These are phyloP conservation scores for Drosophila pandora DNA, from an alignment of 1,140 invertebrate genomes.

Conservation along the genomic window DNA sequence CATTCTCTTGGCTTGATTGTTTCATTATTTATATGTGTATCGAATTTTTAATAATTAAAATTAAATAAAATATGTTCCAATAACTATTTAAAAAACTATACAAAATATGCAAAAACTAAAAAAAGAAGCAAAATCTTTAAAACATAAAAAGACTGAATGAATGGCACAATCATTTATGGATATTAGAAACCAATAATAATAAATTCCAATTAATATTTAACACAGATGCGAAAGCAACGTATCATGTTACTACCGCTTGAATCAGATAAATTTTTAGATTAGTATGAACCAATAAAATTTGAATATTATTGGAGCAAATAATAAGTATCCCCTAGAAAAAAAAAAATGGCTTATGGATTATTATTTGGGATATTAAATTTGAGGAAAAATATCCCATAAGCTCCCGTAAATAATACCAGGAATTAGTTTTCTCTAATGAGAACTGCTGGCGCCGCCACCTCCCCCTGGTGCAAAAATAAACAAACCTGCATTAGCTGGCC, in stretches of 20 bases:
- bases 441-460: neutral
- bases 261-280: neutral
- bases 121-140: constrained; percentile 24
- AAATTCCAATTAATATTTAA: constrained; percentile 34
- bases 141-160: constrained; percentile 19
- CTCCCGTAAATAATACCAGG: neutral
- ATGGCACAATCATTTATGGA: constrained; percentile 38
- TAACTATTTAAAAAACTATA: constrained; percentile 4
- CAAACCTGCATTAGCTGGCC: constrained; percentile 38
- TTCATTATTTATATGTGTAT: constrained; percentile 11
- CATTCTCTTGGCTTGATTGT: neutral
- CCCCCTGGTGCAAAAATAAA: neutral
- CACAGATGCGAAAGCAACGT: constrained; percentile 2
- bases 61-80: constrained; percentile 6
- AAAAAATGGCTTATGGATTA: neutral
- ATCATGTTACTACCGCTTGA: constrained; percentile 22
- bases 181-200: constrained; percentile 37
- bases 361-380: neutral
- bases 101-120: constrained; percentile 8
- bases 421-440: constrained; percentile 4
- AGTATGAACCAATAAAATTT: constrained; percentile 3
- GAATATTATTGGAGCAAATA: constrained; percentile 12
- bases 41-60: neutral
- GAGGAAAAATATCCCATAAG: neutral
- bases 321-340: neutral